Conservation (phyloP, 2,888 invertebrate species). For the Allolobophora icterica region DNA sequence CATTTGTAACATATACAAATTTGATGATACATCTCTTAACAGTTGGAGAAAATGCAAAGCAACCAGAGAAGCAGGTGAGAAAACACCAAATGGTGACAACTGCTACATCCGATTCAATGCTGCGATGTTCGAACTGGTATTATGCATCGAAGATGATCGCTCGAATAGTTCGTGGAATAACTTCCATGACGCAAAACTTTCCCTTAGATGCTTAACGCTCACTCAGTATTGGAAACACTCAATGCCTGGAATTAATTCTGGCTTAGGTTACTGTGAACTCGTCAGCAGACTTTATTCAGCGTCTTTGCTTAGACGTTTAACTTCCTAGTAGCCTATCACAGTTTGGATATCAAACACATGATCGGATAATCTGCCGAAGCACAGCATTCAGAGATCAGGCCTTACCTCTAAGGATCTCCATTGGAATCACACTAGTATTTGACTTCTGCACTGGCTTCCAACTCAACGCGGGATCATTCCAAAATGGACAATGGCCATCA, state of each 20-base stretch:
- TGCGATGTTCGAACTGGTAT: neutral
- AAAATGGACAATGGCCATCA: too few species aligned
- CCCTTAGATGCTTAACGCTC: neutral
- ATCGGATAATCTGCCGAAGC: too few species aligned
- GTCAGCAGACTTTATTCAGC: too few species aligned
- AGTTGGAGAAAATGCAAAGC: neutral
- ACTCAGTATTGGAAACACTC: too few species aligned
- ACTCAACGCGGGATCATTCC: too few species aligned
- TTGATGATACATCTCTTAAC: neutral
- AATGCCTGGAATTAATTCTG: too few species aligned
- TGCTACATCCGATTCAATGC: neutral
- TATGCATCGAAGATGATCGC: neutral
- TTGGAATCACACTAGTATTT: neutral
- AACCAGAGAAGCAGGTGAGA: slow-evolving; percentile 13
- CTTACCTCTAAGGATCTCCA: neutral
- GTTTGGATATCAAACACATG: too few species aligned
- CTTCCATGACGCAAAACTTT: neutral
- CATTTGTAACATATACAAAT: neutral
- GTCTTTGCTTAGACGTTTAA: too few species aligned
- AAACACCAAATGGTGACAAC: neutral
- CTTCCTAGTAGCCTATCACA: too few species aligned
- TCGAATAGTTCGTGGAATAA: neutral
- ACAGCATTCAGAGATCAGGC: too few species aligned
- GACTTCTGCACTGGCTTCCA: too few species aligned
- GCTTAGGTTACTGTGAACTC: too few species aligned